Percentiles rank a stretch among this genome's conserved stretches.
phyloP scores from a whole-genome alignment of 1,140 invertebrate genomes.

The Microplitis demolitor region DNA sequence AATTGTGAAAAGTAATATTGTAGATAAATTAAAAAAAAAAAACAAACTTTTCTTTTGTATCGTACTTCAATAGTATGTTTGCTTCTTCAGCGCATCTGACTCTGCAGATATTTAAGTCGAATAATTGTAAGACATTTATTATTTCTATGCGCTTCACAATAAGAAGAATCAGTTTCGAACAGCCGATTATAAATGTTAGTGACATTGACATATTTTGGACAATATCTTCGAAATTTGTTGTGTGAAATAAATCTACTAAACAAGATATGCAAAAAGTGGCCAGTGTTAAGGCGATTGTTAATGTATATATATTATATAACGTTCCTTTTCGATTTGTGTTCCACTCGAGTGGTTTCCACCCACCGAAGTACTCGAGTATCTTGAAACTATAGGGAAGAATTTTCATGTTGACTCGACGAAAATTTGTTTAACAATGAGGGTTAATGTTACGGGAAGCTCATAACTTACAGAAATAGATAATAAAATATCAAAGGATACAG shows the following conservation, averaged over 20 bases:
- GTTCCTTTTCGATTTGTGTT: not conserved
- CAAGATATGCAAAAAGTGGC: slow-evolving; percentile 5
- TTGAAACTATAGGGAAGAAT: not conserved
- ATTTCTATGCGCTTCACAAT: slow-evolving; percentile 19
- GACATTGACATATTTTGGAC: slow-evolving; percentile 34
- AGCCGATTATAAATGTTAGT: slow-evolving; percentile 23
- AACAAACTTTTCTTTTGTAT: not conserved
- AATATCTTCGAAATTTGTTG: slow-evolving; percentile 22
- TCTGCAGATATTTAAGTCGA: slow-evolving; percentile 21
- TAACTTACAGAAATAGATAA: too few relatives aligned
- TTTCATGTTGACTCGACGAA: not conserved
- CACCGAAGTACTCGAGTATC: slow-evolving; percentile 14
- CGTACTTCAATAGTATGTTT: slow-evolving; percentile 19
- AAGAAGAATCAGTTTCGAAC: slow-evolving; percentile 26
- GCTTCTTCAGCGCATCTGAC: slow-evolving; percentile 22
- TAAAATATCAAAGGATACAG: too few relatives aligned
- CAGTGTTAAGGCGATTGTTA: not conserved
- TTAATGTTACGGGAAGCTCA: too few relatives aligned
- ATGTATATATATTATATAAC: slow-evolving; percentile 18
- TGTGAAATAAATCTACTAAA: slow-evolving; percentile 4
- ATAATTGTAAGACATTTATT: slow-evolving; percentile 3
- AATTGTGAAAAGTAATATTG: not conserved
- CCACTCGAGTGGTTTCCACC: slow-evolving; percentile 22
- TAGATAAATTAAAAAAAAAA: not conserved
- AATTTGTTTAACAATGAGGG: too few relatives aligned